These are phyloP conservation scores for Guaruba guarouba DNA, from an alignment of 2,113 vertebrate genomes.

Conservation along the genomic window DNA sequence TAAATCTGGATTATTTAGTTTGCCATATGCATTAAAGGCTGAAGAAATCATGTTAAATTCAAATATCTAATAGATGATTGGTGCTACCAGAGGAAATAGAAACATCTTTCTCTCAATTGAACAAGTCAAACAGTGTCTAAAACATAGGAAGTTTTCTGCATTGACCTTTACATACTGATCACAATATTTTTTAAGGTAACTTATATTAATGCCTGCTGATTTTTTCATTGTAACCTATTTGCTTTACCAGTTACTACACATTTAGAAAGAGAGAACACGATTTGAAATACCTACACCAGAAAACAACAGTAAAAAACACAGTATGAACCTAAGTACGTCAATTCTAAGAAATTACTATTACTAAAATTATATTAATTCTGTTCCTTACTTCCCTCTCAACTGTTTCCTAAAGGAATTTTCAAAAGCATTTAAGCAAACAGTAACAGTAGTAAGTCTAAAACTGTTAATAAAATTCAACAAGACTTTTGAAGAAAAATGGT, in stretches of 20 bases:
- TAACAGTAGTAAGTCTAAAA: not conserved
- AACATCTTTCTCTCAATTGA: not conserved
- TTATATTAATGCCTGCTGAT: not conserved
- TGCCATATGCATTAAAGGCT: not conserved
- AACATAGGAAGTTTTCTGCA: not conserved
- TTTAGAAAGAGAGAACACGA: not conserved
- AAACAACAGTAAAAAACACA: not conserved
- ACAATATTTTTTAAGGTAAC: not conserved
- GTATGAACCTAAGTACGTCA: not conserved
- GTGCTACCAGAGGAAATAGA: not conserved
- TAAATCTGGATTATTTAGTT: not conserved
- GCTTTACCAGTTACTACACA: not conserved
- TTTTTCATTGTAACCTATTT: not conserved
- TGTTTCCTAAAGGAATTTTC: not conserved
- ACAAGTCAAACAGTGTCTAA: not conserved
- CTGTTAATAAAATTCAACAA: not conserved
- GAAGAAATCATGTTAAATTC: not conserved
- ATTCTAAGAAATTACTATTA: not conserved
- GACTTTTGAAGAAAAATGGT: not conserved
- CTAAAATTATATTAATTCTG: not conserved
- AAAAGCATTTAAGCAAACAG: not conserved
- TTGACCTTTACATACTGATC: not conserved
- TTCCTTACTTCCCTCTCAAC: not conserved
- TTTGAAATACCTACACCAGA: not conserved
- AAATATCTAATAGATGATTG: not conserved